Evolutionary conservation across 2,113 vertebrate genomes (phyloP).

Genomic region (Myanophis thanlyinensis): DNA sequence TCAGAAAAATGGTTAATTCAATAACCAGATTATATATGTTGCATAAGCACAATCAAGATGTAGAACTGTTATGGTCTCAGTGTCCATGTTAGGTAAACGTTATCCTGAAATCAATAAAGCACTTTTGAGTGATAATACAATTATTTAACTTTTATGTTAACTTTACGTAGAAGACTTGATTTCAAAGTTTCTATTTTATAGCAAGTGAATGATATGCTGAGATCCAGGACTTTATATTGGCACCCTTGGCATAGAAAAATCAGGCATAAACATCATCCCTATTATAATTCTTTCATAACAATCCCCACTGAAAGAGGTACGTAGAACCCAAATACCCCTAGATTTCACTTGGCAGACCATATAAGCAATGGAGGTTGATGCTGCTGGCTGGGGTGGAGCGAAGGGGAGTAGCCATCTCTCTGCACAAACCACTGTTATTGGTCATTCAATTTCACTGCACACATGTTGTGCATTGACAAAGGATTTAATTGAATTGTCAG

Average conservation of each 20-base stretch:
- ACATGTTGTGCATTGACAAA: no score
- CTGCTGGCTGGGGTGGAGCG: not conserved
- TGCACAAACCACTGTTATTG: not conserved
- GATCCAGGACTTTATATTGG: not conserved
- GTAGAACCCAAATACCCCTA: not conserved
- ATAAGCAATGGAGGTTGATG: not conserved
- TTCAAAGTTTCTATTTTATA: not conserved
- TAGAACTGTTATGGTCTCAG: not conserved
- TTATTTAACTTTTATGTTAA: no score
- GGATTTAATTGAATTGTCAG: no score
- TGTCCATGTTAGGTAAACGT: not conserved
- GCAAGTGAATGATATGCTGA: not conserved
- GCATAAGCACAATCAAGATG: not conserved
- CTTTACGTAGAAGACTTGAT: not conserved
- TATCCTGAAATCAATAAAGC: not conserved
- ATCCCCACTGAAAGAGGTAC: not conserved
- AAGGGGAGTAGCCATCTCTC: not conserved
- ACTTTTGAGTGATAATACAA: not conserved
- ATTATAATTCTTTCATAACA: not conserved
- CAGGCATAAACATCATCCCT: not conserved
- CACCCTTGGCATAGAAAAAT: not conserved
- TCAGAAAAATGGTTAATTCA: not conserved
- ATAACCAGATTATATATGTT: not conserved
- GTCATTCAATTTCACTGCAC: no score
- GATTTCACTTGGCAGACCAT: not conserved